phyloP scores from a whole-genome alignment of 2,888 invertebrate species.

The Crocallis elinguaria region DNA sequence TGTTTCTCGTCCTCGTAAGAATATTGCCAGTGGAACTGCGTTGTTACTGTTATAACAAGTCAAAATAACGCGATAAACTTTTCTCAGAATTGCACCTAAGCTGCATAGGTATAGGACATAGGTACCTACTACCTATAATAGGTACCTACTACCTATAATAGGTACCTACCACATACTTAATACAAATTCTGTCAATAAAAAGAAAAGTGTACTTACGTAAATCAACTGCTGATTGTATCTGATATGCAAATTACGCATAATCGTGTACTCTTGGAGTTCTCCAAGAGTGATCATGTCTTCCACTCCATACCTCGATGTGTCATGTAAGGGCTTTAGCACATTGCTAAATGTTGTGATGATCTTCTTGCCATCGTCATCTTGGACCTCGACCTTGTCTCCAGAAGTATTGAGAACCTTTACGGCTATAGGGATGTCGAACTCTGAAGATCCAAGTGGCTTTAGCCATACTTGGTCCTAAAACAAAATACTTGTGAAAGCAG shows the following conservation, averaged over 20 bases:
- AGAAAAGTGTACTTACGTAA: constrained; percentile 88
- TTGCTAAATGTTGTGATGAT: constrained; percentile 84
- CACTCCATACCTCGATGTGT: constrained; percentile 91
- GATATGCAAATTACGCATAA: constrained; percentile 94
- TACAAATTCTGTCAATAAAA: constrained; percentile 4
- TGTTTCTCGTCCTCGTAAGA: too few relatives aligned
- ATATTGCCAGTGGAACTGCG: too few relatives aligned
- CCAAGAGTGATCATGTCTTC: constrained; percentile 98
- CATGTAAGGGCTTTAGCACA: constrained; percentile 89
- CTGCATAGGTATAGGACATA: too few relatives aligned
- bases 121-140: too few relatives aligned
- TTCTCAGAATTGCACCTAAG: too few relatives aligned
- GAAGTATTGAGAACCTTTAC: constrained; percentile 92
- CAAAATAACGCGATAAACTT: too few relatives aligned
- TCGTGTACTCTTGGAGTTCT: constrained; percentile 97
- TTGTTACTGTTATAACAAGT: too few relatives aligned
- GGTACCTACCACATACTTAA: background rate
- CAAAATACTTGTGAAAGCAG: background rate
- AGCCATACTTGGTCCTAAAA: constrained; percentile 94
- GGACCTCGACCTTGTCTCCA: constrained; percentile 89
- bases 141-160: too few relatives aligned
- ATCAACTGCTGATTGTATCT: constrained; percentile 95
- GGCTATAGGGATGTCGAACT: constrained; percentile 94
- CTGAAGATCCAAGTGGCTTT: constrained; percentile 87
- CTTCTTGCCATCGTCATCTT: constrained; percentile 94